phyloP scores from a whole-genome alignment of 2,888 invertebrate genomes.

The Drosophila mercatorum region DNA sequence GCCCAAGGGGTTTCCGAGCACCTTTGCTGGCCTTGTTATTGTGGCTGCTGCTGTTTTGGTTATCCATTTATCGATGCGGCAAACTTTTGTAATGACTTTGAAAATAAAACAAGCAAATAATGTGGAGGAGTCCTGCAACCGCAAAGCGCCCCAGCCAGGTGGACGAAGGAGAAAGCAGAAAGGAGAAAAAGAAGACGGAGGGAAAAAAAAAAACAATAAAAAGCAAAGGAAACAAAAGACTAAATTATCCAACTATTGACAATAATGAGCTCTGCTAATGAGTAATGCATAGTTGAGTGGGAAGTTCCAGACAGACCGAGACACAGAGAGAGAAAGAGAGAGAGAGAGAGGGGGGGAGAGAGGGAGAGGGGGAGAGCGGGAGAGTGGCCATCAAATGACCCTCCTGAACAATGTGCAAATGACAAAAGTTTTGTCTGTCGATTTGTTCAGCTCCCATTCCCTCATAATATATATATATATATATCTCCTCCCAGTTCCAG shows the following conservation, averaged over 20 bases:
- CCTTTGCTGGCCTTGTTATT: conserved; percentile 25
- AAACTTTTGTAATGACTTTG: conserved; percentile 79
- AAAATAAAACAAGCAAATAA: conserved; percentile 68
- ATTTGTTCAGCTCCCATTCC: conserved; percentile 25
- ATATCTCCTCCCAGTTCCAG: too few species aligned
- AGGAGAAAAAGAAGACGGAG: neutral
- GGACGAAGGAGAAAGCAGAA: conserved; percentile 17
- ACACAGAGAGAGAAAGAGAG: neutral
- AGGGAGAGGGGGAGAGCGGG: neutral
- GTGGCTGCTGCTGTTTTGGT: conserved; percentile 65
- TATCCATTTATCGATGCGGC: conserved; percentile 79
- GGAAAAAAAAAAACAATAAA: conserved; percentile 9
- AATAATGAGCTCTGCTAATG: conserved; percentile 79
- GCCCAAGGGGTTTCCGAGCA: conserved; percentile 34
- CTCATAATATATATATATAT: neutral
- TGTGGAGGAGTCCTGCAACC: conserved; percentile 20
- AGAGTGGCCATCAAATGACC: conserved; percentile 18
- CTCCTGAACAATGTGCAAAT: conserved; percentile 59
- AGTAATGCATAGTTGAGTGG: conserved; percentile 51
- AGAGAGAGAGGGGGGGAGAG: neutral
- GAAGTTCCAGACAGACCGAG: neutral
- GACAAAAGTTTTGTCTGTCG: conserved; percentile 70
- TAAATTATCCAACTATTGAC: conserved; percentile 78
- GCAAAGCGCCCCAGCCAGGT: conserved; percentile 25
- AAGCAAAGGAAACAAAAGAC: conserved; percentile 52